A percentile compares a stretch with the other conserved stretches of the same genome.
Conservation (phyloP, 2,797 vertebrate species). For the Trematomus bernacchii region DNA sequence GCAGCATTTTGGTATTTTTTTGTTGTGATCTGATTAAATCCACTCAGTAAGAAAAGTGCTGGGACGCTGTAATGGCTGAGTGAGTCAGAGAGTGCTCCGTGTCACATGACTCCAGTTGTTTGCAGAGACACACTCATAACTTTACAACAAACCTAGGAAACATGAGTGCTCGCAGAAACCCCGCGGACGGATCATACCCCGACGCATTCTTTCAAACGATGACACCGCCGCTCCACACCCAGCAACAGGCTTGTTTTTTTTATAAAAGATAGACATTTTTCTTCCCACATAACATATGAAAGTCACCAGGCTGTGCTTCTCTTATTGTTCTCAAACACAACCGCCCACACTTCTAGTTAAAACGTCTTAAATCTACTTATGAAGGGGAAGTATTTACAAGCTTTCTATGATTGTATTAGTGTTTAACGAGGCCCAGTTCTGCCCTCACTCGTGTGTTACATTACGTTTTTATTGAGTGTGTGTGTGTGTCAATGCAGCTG, state of each 20-base stretch:
- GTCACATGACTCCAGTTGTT: slow-evolving; percentile 77
- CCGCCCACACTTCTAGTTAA: slow-evolving; percentile 3
- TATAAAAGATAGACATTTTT: background rate
- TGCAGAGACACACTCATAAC: slow-evolving; percentile 66
- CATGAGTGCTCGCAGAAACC: slow-evolving; percentile 45
- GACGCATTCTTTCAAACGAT: slow-evolving; percentile 57
- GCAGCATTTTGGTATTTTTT: slow-evolving; percentile 6
- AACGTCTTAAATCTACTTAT: slow-evolving; percentile 22
- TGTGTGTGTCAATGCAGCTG: slow-evolving; percentile 60
- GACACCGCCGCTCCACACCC: slow-evolving; percentile 66
- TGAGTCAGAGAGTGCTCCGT: slow-evolving; percentile 60
- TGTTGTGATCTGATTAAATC: background rate
- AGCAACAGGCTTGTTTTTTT: slow-evolving; percentile 40
- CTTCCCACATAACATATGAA: slow-evolving; percentile 45
- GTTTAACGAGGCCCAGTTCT: slow-evolving; percentile 38
- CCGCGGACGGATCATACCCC: slow-evolving; percentile 52
- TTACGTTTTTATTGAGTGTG: slow-evolving; percentile 40
- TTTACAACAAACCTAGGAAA: slow-evolving; percentile 72
- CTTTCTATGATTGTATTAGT: slow-evolving; percentile 27
- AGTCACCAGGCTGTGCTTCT: slow-evolving; percentile 17
- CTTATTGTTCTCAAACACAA: slow-evolving; percentile 23
- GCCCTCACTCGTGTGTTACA: slow-evolving; percentile 38
- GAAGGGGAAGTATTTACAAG: slow-evolving; percentile 49
- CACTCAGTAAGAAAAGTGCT: slow-evolving; percentile 12
- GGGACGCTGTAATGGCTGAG: slow-evolving; percentile 13